Evolutionary conservation across 2,113 vertebrate species (phyloP).

Genomic region (Hippotragus niger): DNA sequence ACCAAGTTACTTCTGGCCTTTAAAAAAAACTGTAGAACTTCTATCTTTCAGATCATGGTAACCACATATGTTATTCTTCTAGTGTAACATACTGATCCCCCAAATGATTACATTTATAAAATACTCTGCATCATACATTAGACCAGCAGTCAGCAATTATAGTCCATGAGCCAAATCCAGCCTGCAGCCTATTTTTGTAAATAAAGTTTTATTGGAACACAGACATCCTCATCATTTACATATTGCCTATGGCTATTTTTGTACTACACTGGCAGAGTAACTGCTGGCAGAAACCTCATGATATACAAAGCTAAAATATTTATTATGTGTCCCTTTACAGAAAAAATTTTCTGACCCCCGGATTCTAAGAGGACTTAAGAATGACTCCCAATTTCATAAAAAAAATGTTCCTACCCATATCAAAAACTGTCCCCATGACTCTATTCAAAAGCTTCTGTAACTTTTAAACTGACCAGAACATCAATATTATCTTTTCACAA

Average conservation of each 20-base stretch:
- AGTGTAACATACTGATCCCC: background rate
- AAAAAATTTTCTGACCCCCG: slow-evolving; percentile 1
- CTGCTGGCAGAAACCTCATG: background rate
- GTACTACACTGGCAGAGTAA: background rate
- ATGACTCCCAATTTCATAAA: background rate
- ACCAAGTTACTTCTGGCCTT: background rate
- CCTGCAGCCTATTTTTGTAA: background rate
- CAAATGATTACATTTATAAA: background rate
- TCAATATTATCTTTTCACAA: background rate
- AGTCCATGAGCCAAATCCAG: background rate
- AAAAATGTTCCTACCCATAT: background rate
- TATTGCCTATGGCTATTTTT: background rate
- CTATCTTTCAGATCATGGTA: background rate
- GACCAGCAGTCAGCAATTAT: background rate
- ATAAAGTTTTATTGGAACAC: background rate
- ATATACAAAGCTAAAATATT: background rate
- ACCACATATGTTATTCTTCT: background rate
- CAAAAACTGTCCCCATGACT: background rate
- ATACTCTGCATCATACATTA: background rate
- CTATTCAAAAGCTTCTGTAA: background rate
- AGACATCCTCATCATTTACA: background rate
- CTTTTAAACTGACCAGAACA: background rate
- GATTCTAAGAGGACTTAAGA: slow-evolving; percentile 2
- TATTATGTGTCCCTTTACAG: background rate
- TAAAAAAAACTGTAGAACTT: background rate